Conservation (phyloP, 2,113 vertebrate species). For the Xyrauchen texanus region DNA sequence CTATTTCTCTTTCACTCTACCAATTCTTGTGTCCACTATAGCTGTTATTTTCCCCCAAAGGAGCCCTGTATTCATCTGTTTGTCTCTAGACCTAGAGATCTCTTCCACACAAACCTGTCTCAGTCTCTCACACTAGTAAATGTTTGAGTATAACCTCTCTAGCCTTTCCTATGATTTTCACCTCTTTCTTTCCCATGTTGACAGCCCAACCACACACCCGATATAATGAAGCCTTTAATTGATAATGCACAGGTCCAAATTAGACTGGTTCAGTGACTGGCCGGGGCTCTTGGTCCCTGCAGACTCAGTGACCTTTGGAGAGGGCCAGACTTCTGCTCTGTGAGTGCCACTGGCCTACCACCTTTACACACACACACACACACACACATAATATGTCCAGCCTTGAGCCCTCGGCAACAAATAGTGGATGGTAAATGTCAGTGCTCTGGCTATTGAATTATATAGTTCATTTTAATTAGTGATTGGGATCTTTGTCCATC, state of each 20-base stretch:
- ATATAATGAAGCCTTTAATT: slow-evolving; percentile 47
- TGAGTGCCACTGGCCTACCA: slow-evolving; percentile 7
- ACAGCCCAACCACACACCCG: not conserved
- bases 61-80: not conserved
- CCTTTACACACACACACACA: slow-evolving; percentile 28
- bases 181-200: not conserved
- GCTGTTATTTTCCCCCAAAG: not conserved
- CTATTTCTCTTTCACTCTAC: not conserved
- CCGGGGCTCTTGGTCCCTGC: slow-evolving; percentile 29
- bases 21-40: not conserved
- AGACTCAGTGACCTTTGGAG: slow-evolving; percentile 54
- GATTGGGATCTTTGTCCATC: slow-evolving; percentile 3
- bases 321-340: slow-evolving; percentile 37
- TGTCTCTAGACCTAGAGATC: not conserved
- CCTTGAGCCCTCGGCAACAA: slow-evolving; percentile 22
- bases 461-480: slow-evolving; percentile 40
- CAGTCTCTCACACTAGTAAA: slow-evolving; percentile 4
- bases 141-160: not conserved
- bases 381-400: not conserved
- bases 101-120: not conserved
- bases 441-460: slow-evolving; percentile 47
- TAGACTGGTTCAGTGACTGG: slow-evolving; percentile 15
- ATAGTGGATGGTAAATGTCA: slow-evolving; percentile 58
- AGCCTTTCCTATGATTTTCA: slow-evolving; percentile 12
- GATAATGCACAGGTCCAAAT: slow-evolving; percentile 39